Evolutionary conservation across 2,888 invertebrate genomes (phyloP).

Genomic region (Eremobia ochroleuca): DNA sequence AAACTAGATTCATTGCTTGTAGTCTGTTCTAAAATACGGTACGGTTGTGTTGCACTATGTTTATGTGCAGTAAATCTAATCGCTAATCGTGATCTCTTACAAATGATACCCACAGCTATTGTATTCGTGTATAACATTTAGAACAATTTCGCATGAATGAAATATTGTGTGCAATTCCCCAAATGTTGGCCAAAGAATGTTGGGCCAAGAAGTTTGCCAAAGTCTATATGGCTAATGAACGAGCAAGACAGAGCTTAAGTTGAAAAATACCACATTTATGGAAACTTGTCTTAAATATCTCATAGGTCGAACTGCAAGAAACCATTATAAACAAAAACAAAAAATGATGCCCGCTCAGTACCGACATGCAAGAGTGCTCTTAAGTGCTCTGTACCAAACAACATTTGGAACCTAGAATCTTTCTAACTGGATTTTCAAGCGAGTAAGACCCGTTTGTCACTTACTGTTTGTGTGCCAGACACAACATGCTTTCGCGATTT

Average conservation of each 20-base stretch:
- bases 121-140: neutral
- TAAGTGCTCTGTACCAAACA: no score
- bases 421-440: conserved; percentile 37
- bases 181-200: neutral
- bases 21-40: neutral
- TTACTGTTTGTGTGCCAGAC: conserved; percentile 11
- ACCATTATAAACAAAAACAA: no score
- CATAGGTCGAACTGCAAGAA: no score
- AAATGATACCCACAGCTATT: neutral
- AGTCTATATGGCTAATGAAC: neutral
- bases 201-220: neutral
- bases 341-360: no score
- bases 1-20: neutral
- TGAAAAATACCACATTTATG: neutral
- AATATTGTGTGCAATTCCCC: neutral
- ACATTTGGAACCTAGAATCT: neutral
- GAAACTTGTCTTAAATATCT: neutral
- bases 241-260: neutral
- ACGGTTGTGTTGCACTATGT: neutral
- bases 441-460: conserved; percentile 13
- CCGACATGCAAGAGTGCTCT: no score
- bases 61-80: conserved; percentile 9
- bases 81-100: neutral
- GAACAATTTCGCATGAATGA: neutral
- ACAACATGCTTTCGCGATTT: conserved; percentile 3